phyloP scores from a whole-genome alignment of 2,797 vertebrate species.

The Mus minutoides region DNA sequence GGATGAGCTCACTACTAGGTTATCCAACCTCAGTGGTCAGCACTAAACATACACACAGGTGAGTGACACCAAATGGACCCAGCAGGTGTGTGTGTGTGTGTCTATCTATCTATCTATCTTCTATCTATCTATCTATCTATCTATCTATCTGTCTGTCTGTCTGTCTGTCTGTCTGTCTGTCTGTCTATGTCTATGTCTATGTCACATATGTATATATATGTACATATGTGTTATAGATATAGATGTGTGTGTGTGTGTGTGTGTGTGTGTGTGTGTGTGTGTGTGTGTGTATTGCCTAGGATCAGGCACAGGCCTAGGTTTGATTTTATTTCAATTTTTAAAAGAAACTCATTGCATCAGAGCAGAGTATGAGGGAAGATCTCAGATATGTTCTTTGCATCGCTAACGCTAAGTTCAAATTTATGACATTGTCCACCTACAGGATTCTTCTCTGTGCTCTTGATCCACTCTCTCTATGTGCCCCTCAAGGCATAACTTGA shows the following conservation, averaged over 20 bases:
- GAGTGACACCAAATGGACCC: neutral
- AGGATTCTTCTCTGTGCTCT: neutral
- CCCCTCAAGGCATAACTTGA: neutral
- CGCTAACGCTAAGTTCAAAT: neutral
- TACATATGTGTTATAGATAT: too few species aligned
- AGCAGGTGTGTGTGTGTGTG: neutral
- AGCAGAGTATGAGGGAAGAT: neutral
- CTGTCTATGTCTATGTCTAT: too few species aligned
- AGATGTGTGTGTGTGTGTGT: neutral
- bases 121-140: too few species aligned
- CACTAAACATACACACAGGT: too few species aligned
- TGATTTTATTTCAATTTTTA: neutral
- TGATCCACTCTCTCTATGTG: neutral
- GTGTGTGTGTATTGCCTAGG: neutral
- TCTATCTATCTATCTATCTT: too few species aligned
- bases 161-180: accelerated
- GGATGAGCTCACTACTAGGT: neutral
- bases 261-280: too few species aligned
- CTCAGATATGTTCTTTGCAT: neutral
- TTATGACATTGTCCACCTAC: neutral
- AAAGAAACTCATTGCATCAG: neutral
- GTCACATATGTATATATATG: too few species aligned
- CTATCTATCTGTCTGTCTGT: too few species aligned
- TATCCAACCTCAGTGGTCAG: neutral
- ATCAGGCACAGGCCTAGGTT: neutral